phyloP scores from a whole-genome alignment of 2,113 vertebrate genomes.

The Stegostoma tigrinum region DNA sequence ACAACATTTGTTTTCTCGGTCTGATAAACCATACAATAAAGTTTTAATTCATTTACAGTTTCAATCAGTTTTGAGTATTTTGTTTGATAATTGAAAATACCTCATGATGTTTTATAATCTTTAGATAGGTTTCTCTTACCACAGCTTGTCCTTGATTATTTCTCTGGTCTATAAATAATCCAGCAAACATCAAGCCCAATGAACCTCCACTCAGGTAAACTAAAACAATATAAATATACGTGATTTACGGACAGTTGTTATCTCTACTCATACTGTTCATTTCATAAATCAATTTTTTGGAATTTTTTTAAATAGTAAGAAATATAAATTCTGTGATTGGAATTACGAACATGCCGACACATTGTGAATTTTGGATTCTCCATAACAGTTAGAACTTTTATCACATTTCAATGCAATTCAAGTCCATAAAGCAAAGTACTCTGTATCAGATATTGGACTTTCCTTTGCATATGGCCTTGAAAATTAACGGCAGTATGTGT shows the following conservation, averaged over 20 bases:
- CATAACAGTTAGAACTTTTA: neutral
- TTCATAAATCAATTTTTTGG: neutral
- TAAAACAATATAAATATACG: neutral
- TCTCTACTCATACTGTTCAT: neutral
- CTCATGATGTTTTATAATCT: neutral
- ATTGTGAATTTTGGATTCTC: neutral
- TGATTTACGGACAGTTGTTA: neutral
- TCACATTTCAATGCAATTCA: neutral
- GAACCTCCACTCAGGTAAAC: constrained; percentile 5
- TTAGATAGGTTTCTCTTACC: neutral
- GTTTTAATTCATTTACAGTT: neutral
- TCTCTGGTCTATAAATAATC: constrained; percentile 1
- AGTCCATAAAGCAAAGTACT: neutral
- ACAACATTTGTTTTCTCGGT: neutral
- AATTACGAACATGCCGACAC: neutral
- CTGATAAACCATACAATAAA: neutral
- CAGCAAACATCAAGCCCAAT: constrained; percentile 5
- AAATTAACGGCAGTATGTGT: too few species aligned
- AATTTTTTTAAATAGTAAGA: neutral
- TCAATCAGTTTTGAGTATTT: neutral
- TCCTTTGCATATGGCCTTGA: neutral
- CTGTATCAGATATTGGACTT: neutral
- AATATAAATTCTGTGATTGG: neutral
- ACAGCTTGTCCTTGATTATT: constrained; percentile 12
- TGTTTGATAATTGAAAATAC: neutral